These are phyloP conservation scores for Odontophorus gujanensis DNA, from an alignment of 2,113 vertebrate genomes.

Conservation along the genomic window DNA sequence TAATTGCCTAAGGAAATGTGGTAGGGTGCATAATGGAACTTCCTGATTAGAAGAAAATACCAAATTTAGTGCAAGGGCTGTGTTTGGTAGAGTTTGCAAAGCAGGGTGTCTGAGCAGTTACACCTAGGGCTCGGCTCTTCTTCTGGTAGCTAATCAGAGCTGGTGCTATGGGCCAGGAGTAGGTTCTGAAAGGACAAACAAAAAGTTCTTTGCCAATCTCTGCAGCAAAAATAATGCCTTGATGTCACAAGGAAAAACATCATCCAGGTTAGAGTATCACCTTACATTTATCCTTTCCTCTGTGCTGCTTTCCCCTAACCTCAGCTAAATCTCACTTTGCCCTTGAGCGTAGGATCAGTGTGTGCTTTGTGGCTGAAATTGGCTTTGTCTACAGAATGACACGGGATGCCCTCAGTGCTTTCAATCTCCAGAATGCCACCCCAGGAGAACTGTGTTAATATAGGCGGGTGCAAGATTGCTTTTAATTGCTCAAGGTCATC, in stretches of 20 bases:
- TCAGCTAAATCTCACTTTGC: not conserved
- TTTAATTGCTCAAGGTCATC: fast-evolving
- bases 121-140: not conserved
- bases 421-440: conserved; percentile 49
- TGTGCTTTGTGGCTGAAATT: fast-evolving
- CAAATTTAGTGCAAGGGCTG: not conserved
- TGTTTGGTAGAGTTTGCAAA: not conserved
- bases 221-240: not conserved
- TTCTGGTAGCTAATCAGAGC: not conserved
- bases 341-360: fast-evolving
- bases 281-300: not conserved
- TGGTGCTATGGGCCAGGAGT: not conserved
- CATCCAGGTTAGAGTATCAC: fast-evolving
- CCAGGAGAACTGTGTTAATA: not conserved
- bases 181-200: not conserved
- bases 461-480: conserved; percentile 6
- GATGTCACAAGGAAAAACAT: not conserved
- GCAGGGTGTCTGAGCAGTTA: fast-evolving
- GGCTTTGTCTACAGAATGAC: not conserved
- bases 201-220: fast-evolving
- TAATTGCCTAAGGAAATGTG: conserved; percentile 38
- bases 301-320: not conserved
- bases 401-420: not conserved
- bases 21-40: not conserved
- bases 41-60: conserved; percentile 16